Evolutionary conservation across 2,797 vertebrate genomes (phyloP).

Genomic region (Amblyopsis hoosieri): DNA sequence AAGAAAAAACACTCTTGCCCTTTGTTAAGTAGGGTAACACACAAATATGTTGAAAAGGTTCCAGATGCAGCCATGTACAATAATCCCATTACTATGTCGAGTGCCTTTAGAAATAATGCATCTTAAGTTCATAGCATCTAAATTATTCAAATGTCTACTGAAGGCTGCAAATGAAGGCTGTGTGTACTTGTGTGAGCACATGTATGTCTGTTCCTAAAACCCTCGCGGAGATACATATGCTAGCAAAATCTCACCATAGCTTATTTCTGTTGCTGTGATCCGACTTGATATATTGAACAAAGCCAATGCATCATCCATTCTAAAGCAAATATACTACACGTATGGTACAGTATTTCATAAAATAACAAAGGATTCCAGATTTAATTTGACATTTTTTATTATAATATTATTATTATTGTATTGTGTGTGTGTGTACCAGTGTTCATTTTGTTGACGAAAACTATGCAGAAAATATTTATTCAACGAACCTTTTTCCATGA

Average conservation of each 20-base stretch:
- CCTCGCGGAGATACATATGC: not conserved
- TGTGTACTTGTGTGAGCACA: slow-evolving; percentile 6
- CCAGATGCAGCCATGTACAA: slow-evolving; percentile 46
- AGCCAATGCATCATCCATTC: too few species aligned
- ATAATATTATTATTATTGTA: too few species aligned
- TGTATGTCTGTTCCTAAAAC: not conserved
- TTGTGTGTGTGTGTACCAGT: too few species aligned
- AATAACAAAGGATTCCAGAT: not conserved
- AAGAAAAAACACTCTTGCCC: slow-evolving; percentile 16
- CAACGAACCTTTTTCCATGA: too few species aligned
- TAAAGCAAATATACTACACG: not conserved
- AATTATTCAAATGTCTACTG: slow-evolving; percentile 53
- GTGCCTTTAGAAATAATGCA: slow-evolving; percentile 48
- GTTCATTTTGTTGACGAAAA: too few species aligned
- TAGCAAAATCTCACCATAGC: not conserved
- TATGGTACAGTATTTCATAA: not conserved
- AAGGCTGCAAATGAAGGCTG: slow-evolving; percentile 2
- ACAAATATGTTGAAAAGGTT: slow-evolving; percentile 43
- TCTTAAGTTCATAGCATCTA: slow-evolving; percentile 39
- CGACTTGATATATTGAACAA: too few species aligned
- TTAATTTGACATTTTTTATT: too few species aligned
- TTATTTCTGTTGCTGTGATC: slow-evolving; percentile 5
- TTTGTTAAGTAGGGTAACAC: slow-evolving; percentile 29
- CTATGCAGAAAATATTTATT: too few species aligned
- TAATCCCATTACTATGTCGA: slow-evolving; percentile 42